Conservation (phyloP, 2,888 invertebrate genomes). For the Aporophyla nigra region DNA sequence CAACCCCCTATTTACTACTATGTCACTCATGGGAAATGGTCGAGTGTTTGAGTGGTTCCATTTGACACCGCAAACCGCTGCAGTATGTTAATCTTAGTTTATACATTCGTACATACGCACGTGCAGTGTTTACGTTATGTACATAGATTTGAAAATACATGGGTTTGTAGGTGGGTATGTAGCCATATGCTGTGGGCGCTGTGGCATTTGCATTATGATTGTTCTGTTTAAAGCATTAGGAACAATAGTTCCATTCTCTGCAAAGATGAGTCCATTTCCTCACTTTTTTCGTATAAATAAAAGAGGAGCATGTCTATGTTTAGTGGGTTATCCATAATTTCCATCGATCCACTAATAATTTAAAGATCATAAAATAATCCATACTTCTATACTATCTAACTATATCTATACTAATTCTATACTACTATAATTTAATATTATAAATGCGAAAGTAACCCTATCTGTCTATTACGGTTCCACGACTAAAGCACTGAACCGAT, state of each 20-base stretch:
- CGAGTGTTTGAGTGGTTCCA: constrained; percentile 19
- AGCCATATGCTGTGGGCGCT: background rate
- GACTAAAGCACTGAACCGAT: no score
- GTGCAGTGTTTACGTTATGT: background rate
- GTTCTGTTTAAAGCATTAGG: background rate
- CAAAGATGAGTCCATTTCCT: background rate
- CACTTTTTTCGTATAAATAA: background rate
- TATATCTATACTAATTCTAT: no score
- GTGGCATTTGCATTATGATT: background rate
- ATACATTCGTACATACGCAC: background rate
- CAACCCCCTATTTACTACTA: constrained; percentile 30
- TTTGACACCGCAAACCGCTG: constrained; percentile 35
- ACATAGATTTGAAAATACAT: background rate
- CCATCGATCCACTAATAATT: background rate
- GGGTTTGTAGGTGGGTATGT: background rate
- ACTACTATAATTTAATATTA: no score
- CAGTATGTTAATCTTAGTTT: constrained; percentile 31
- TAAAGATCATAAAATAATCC: background rate
- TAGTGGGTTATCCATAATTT: background rate
- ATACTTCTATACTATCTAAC: no score
- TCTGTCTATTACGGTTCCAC: no score
- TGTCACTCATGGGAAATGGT: constrained; percentile 17
- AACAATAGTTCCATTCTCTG: background rate
- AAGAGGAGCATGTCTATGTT: background rate
- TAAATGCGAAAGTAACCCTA: no score